Evolutionary conservation across 2,113 vertebrate genomes (phyloP).

Genomic region (Neodontobutis hainanensis): DNA sequence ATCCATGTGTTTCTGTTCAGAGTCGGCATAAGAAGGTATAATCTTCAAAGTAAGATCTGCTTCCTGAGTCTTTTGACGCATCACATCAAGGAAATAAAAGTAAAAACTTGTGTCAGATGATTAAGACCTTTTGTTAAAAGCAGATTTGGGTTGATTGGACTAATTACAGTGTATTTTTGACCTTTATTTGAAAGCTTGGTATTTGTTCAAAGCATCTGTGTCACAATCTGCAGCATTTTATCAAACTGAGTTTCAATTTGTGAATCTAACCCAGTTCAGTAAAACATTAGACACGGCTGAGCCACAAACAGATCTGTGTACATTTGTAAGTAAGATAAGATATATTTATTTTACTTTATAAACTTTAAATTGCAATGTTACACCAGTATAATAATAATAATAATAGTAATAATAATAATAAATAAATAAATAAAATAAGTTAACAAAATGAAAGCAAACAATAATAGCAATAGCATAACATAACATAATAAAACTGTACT

Average conservation of each 20-base stretch:
- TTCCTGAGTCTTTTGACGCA: slow-evolving; percentile 17
- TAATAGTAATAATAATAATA: too few relatives aligned
- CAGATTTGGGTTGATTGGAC: slow-evolving; percentile 22
- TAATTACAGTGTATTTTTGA: slow-evolving; percentile 20
- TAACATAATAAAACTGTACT: too few relatives aligned
- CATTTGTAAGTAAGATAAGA: background rate
- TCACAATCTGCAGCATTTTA: background rate
- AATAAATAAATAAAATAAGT: too few relatives aligned
- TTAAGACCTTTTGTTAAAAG: slow-evolving; percentile 2
- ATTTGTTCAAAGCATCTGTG: background rate
- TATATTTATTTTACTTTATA: background rate
- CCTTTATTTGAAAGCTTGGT: slow-evolving; percentile 1
- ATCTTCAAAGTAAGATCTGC: slow-evolving; percentile 61
- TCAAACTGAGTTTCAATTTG: background rate
- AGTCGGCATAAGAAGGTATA: slow-evolving; percentile 45
- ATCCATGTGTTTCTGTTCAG: slow-evolving; percentile 32
- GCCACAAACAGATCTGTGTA: background rate
- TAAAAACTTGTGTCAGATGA: slow-evolving; percentile 12
- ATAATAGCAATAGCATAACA: too few relatives aligned
- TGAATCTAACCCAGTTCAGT: slow-evolving; percentile 1
- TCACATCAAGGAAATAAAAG: slow-evolving; percentile 20
- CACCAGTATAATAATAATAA: background rate
- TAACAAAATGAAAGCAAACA: too few relatives aligned
- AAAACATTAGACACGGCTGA: background rate
- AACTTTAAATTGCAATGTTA: background rate